Base-by-base conservation (phyloP, 2,888 invertebrate species). In the Orthonevra nobilis region DNA sequence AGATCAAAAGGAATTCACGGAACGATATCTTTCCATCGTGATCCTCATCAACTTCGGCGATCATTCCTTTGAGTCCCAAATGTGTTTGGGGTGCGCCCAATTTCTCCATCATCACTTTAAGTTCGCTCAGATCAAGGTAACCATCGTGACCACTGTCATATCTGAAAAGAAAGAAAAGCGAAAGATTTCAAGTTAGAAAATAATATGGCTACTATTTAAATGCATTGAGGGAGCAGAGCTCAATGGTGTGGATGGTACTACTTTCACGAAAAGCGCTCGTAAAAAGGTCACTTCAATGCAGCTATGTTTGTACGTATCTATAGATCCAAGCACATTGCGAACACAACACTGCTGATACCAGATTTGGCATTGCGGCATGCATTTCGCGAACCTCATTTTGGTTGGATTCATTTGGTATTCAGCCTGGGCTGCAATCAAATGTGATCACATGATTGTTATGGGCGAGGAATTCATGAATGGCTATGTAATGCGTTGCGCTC, bases 41-140 rank as follows among this genome's bases (percentile, higher is more conserved):
- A 86, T 96, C 96, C 86, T 96, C 96, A 86, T 96, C 96, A 2
- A 96, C 95, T 88, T 96, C 96, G 77, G 94, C 92, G 85, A 98
- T 98, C 97, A 98, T 98, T 30, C 93, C 94, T 88, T 98, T 98
- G 19, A 98, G 91, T 0, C 96, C 96, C 58, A 98, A 90, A 89
- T 98, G 98, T 0, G 98, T 98, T 89, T 98, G 98, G 9, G 98
- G 98, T 1, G 96, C 97, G 6, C 96, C 97, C 63, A 98, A 90
- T 75, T 96, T 94, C 89, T 98, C 98, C 98, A 98, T 98, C 97
- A 98, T 97, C 19, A 94, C 90, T 89, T 98, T 98, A 82, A 98
- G 90, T 89, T 98, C 98, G 19, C 92, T 92, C 81, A 98, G 90
- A 88, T 97, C 96, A 83, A 98, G 91, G 87, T 92, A 97, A 34